These are phyloP conservation scores for Sebastes diploproa DNA, from an alignment of 2,797 vertebrate species.

Conservation along the genomic window DNA sequence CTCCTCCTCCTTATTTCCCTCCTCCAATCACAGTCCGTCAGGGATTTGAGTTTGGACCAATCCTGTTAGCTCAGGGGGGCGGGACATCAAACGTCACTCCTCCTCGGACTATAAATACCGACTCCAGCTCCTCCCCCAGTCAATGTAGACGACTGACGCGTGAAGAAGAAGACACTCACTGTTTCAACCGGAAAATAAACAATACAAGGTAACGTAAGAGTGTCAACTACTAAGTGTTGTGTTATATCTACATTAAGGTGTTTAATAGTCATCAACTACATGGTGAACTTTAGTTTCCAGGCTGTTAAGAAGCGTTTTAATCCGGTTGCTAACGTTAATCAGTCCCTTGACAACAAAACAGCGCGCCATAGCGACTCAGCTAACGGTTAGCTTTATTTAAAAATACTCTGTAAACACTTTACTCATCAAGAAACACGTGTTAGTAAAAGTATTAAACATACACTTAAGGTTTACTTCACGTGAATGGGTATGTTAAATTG, in stretches of 20 bases:
- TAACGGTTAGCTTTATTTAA: slow-evolving; percentile 8
- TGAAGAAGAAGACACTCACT: fast-evolving
- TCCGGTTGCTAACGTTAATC: fast-evolving
- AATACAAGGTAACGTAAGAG: slow-evolving; percentile 19
- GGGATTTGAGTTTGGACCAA: slow-evolving; percentile 24
- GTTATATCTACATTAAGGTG: fast-evolving
- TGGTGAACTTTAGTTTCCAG: fast-evolving
- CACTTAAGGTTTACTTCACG: fast-evolving
- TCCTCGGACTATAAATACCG: slow-evolving; percentile 55
- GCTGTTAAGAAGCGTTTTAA: fast-evolving
- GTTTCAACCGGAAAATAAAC: neutral
- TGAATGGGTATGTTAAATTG: fast-evolving
- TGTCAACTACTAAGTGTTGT: fast-evolving
- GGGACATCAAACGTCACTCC: neutral
- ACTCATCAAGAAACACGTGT: fast-evolving
- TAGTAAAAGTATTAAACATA: fast-evolving
- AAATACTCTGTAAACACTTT: fast-evolving
- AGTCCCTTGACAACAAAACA: slow-evolving; percentile 44
- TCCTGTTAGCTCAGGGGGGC: neutral
- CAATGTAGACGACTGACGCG: fast-evolving
- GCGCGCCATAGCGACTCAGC: slow-evolving; percentile 37
- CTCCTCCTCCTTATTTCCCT: neutral
- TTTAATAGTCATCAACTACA: fast-evolving
- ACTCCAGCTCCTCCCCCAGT: fast-evolving
- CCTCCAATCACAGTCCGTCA: slow-evolving; percentile 33